phyloP scores from a whole-genome alignment of 2,113 vertebrate species.

The Melanerpes aurifrons region DNA sequence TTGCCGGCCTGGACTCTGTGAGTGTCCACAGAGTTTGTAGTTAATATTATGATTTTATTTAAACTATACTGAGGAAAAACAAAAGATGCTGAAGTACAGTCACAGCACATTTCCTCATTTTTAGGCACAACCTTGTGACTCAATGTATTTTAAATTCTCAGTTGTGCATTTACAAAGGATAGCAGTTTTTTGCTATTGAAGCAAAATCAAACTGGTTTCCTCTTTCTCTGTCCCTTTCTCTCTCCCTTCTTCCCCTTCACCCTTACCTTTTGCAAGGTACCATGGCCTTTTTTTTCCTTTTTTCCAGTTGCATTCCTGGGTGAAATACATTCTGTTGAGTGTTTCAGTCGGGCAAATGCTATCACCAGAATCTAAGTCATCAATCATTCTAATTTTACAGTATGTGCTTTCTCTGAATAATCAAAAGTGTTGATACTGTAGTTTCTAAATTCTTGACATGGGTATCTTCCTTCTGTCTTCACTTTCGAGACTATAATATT shows the following conservation, averaged over 20 bases:
- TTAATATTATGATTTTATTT: conserved; percentile 92
- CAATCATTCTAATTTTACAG: conserved; percentile 63
- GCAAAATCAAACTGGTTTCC: conserved; percentile 67
- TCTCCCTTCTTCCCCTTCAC: neutral
- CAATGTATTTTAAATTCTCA: conserved; percentile 78
- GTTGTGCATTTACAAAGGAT: conserved; percentile 72
- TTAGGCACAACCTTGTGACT: conserved; percentile 81
- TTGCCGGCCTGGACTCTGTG: conserved; percentile 87
- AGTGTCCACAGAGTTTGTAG: conserved; percentile 79
- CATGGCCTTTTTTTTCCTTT: conserved; percentile 61
- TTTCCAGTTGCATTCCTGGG: conserved; percentile 61
- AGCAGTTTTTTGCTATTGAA: conserved; percentile 67
- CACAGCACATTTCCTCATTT: conserved; percentile 82
- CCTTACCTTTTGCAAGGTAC: conserved; percentile 59
- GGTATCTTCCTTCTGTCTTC: conserved; percentile 77
- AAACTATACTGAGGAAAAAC: conserved; percentile 80
- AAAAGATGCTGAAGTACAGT: conserved; percentile 82
- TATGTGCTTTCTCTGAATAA: conserved; percentile 74
- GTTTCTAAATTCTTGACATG: conserved; percentile 80
- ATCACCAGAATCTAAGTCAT: conserved; percentile 71
- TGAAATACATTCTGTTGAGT: conserved; percentile 57
- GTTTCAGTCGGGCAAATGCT: conserved; percentile 59
- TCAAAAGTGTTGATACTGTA: conserved; percentile 80
- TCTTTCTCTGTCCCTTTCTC: conserved; percentile 12
- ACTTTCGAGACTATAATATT: conserved; percentile 52